A percentile compares a stretch with the other conserved stretches of the same genome.
phyloP scores from a whole-genome alignment of 1,140 invertebrate species.

The Tyrophagus putrescentiae region DNA sequence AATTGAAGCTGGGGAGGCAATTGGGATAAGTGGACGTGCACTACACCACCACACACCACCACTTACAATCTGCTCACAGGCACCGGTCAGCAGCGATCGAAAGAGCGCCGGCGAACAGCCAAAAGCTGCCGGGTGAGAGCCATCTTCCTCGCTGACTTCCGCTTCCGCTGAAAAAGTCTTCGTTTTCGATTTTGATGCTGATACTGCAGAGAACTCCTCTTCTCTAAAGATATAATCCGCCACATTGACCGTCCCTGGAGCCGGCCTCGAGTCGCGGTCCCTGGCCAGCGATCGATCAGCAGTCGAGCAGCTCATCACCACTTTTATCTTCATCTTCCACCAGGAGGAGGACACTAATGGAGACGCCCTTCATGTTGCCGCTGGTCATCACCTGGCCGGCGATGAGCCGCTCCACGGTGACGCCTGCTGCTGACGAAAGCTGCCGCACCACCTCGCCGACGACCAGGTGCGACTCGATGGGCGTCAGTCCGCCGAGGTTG shows the following conservation, averaged over 20 bases:
- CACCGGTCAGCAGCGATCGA: not conserved
- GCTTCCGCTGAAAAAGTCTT: no score
- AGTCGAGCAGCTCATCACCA: conserved; percentile 39
- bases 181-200: no score
- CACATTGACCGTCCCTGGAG: no score
- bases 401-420: conserved; percentile 44
- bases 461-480: conserved; percentile 60
- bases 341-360: conserved; percentile 49
- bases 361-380: conserved; percentile 61
- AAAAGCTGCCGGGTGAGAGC: no score
- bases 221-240: no score
- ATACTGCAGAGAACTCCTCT: no score
- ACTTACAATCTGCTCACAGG: not conserved
- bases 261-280: not conserved
- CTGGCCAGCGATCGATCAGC: not conserved
- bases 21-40: no score
- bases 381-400: conserved; percentile 59
- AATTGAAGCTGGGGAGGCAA: no score
- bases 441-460: conserved; percentile 49
- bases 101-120: no score
- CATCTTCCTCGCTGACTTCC: no score
- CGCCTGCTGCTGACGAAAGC: conserved; percentile 29
- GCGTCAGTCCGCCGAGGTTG: conserved; percentile 59
- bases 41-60: no score
- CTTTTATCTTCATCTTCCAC: no score